These are phyloP conservation scores for Polydrusus pterygomalis DNA, from an alignment of 2,888 invertebrate species.

Conservation along the genomic window DNA sequence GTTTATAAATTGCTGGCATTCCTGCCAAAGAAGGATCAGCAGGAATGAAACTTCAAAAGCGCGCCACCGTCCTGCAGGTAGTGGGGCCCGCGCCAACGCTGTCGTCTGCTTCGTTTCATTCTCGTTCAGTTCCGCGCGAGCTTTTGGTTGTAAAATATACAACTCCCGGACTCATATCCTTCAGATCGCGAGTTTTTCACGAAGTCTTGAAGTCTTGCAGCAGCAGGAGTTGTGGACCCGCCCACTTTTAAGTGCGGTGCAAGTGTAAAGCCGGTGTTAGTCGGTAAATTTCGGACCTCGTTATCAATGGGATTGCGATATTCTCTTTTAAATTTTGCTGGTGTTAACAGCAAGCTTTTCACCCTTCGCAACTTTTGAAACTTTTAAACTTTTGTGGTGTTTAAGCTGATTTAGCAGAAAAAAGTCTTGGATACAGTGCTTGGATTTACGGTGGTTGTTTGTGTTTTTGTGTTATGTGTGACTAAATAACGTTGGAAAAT, in stretches of 20 bases:
- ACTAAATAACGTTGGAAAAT: conserved; percentile 27
- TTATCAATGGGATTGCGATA: conserved; percentile 12
- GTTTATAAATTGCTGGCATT: conserved; percentile 46
- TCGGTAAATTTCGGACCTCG: conserved; percentile 26
- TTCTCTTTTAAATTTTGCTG: conserved; percentile 27
- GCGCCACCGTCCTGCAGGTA: conserved; percentile 49
- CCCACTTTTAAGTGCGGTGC: conserved; percentile 49
- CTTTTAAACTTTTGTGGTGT: conserved; percentile 21
- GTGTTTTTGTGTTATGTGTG: conserved; percentile 46
- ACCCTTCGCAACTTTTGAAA: conserved; percentile 10
- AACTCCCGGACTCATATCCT: conserved; percentile 37
- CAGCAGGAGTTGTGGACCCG: conserved; percentile 48
- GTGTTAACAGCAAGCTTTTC: conserved; percentile 16
- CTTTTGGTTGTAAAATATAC: conserved; percentile 45
- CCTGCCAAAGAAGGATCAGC: conserved; percentile 46
- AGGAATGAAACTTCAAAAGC: conserved; percentile 51
- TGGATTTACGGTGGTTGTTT: conserved; percentile 22
- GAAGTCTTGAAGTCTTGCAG: conserved; percentile 42
- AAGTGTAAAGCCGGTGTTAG: conserved; percentile 35
- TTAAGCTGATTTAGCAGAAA: conserved; percentile 14
- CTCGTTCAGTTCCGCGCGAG: conserved; percentile 55
- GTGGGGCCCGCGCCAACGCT: conserved; percentile 54
- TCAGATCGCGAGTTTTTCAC: conserved; percentile 41
- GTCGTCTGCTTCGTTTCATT: conserved; percentile 44
- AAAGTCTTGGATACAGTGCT: conserved; percentile 46